These are phyloP conservation scores for Mythimna loreyi DNA, from an alignment of 2,888 invertebrate species.

Conservation along the genomic window DNA sequence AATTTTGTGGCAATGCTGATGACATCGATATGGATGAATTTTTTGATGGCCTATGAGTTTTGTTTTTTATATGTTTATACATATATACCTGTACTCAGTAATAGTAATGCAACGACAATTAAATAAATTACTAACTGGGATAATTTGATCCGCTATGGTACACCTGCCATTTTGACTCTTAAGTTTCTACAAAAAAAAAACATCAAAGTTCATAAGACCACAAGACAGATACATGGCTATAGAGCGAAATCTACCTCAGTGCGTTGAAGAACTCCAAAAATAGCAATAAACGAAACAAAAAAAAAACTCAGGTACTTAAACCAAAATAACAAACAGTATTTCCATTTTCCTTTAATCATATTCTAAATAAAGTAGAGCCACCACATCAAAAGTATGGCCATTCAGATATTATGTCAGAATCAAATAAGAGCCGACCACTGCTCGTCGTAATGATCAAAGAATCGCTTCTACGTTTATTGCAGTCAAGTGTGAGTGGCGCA, in stretches of 20 bases:
- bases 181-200: too few relatives aligned
- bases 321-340: constrained; percentile 6
- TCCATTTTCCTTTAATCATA: constrained; percentile 14
- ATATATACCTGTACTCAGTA: too few relatives aligned
- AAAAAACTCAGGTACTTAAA: neutral
- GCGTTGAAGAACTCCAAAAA: neutral
- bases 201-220: too few relatives aligned
- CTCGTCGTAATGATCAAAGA: constrained; percentile 49
- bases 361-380: neutral
- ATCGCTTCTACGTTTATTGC: constrained; percentile 48
- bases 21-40: too few relatives aligned
- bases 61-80: too few relatives aligned
- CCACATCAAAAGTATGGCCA: constrained; percentile 50
- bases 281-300: neutral
- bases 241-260: neutral
- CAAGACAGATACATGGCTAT: too few relatives aligned
- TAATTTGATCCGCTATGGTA: too few relatives aligned
- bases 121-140: too few relatives aligned
- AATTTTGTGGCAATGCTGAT: too few relatives aligned
- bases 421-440: constrained; percentile 22
- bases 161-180: too few relatives aligned
- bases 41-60: too few relatives aligned
- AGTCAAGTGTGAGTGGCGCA: constrained; percentile 43
- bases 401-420: constrained; percentile 34
- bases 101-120: too few relatives aligned